Evolutionary conservation across 2,797 vertebrate genomes (phyloP).

Genomic region (Lacerta bilineata): DNA sequence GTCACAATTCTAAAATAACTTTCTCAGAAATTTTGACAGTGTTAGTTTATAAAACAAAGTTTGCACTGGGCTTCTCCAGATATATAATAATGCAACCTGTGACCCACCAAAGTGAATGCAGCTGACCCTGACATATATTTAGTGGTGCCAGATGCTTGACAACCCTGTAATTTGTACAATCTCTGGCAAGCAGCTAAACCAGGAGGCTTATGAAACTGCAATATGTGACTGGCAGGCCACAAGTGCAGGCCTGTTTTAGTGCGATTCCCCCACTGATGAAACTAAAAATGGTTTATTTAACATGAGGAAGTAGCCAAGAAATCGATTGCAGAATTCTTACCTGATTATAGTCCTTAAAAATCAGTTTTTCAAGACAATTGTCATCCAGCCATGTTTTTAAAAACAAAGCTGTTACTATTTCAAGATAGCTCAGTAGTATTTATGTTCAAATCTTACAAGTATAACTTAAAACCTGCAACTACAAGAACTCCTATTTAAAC

Average conservation of each 20-base stretch:
- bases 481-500: slow-evolving; percentile 65
- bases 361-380: slow-evolving; percentile 36
- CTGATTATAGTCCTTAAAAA: slow-evolving; percentile 24
- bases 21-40: slow-evolving; percentile 30
- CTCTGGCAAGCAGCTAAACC: neutral
- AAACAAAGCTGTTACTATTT: slow-evolving; percentile 13
- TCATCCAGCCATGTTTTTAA: slow-evolving; percentile 1
- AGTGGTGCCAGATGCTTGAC: neutral
- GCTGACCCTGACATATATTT: neutral
- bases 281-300: slow-evolving; percentile 35
- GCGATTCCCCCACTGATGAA: neutral
- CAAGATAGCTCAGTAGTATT: slow-evolving; percentile 7
- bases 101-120: neutral
- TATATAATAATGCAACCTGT: slow-evolving; percentile 2
- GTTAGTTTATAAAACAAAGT: slow-evolving; percentile 31
- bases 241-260: neutral
- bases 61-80: slow-evolving; percentile 30
- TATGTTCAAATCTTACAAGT: slow-evolving; percentile 46
- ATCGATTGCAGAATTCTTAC: slow-evolving; percentile 39
- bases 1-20: slow-evolving; percentile 23
- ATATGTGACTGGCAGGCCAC: neutral
- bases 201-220: neutral
- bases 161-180: neutral
- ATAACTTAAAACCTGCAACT: slow-evolving; percentile 75
- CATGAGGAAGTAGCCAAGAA: neutral